These are phyloP conservation scores for Acridotheres tristis DNA, from an alignment of 2,797 vertebrate genomes.

Conservation along the genomic window DNA sequence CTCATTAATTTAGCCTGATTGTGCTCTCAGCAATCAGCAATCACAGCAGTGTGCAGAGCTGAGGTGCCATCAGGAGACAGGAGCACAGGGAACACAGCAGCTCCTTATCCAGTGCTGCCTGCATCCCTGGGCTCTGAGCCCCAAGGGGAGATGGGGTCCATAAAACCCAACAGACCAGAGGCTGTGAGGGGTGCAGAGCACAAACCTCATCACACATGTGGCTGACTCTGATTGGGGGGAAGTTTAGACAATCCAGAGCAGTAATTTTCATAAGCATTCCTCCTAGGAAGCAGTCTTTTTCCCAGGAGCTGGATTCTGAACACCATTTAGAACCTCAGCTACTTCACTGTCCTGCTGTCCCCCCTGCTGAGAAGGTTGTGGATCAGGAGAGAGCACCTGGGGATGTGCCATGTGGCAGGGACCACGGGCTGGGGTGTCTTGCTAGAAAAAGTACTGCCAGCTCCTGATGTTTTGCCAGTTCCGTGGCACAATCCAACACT, in stretches of 20 bases:
- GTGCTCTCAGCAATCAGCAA: slow-evolving; percentile 30
- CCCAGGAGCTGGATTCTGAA: not conserved
- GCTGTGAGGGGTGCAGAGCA: not conserved
- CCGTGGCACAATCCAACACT: not conserved
- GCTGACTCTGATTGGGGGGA: not conserved
- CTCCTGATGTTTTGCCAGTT: not conserved
- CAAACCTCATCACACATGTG: accelerated
- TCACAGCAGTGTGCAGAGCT: not conserved
- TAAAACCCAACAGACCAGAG: not conserved
- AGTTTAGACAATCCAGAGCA: not conserved
- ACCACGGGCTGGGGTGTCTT: not conserved
- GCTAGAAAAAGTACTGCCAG: not conserved
- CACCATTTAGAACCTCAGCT: not conserved
- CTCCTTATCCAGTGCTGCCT: not conserved
- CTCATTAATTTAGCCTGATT: slow-evolving; percentile 6
- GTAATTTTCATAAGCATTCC: not conserved
- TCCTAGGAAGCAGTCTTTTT: not conserved
- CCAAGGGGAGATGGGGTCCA: not conserved
- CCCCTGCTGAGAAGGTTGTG: not conserved
- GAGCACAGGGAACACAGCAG: not conserved
- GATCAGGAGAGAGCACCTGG: not conserved
- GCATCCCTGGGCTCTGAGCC: not conserved
- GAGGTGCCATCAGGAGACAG: not conserved
- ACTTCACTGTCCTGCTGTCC: not conserved
- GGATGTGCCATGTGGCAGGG: not conserved